A percentile compares a stretch with the other conserved stretches of the same genome.
phyloP scores from a whole-genome alignment of 2,797 vertebrate genomes.

The Setipinna tenuifilis region DNA sequence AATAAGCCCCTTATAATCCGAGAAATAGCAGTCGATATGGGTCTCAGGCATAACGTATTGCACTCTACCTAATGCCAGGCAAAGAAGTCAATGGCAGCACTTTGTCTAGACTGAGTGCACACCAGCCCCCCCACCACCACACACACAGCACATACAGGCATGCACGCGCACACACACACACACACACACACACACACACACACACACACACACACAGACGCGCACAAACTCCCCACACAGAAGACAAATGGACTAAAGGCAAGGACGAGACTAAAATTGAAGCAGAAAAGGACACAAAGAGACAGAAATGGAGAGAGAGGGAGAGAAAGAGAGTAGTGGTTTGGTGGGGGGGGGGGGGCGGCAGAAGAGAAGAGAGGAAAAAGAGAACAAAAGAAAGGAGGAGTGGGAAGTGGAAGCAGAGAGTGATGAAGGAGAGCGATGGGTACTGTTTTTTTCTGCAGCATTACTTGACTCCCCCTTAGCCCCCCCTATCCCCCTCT shows the following conservation, averaged over 20 bases:
- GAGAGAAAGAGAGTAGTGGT: slow-evolving; percentile 45
- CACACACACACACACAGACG: slow-evolving; percentile 46
- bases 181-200: slow-evolving; percentile 40
- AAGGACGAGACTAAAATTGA: slow-evolving; percentile 39
- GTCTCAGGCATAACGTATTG: background rate
- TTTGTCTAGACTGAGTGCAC: background rate
- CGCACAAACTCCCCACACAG: slow-evolving; percentile 57
- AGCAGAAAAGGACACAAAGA: slow-evolving; percentile 31
- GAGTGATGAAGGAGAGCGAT: too few species aligned
- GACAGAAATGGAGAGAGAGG: background rate
- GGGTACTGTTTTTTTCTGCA: background rate
- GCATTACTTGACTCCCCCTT: background rate
- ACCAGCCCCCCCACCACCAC: background rate
- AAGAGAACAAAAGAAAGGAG: background rate
- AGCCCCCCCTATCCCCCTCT: too few species aligned
- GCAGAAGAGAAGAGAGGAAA: too few species aligned
- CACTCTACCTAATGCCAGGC: background rate
- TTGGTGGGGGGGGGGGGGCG: background rate
- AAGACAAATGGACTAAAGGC: slow-evolving; percentile 24
- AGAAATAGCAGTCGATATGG: background rate
- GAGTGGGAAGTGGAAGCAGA: background rate
- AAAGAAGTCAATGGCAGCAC: background rate
- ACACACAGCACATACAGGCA: background rate
- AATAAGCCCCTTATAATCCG: background rate
- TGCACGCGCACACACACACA: slow-evolving; percentile 30